phyloP scores from a whole-genome alignment of 2,797 vertebrate genomes.

The Semotilus atromaculatus region DNA sequence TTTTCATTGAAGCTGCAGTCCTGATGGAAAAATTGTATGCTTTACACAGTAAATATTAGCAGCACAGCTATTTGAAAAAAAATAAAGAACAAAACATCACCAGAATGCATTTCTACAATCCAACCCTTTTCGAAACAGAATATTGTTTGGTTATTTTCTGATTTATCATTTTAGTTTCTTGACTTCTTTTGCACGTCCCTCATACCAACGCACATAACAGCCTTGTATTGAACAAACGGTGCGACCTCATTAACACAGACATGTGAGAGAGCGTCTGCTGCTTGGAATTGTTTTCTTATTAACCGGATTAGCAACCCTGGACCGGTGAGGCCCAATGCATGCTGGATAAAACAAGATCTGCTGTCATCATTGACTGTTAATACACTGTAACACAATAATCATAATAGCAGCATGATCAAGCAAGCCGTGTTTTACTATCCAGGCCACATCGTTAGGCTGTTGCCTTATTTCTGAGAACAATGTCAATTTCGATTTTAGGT shows the following conservation, averaged over 20 bases:
- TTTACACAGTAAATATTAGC: neutral
- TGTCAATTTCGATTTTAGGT: neutral
- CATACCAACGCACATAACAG: neutral
- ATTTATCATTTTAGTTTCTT: neutral
- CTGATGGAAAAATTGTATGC: neutral
- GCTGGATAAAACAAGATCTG: neutral
- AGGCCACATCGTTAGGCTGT: neutral
- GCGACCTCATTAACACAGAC: slow-evolving; percentile 13
- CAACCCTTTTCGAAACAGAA: neutral
- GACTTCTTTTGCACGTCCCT: neutral
- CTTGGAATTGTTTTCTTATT: slow-evolving; percentile 25
- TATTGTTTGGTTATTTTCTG: neutral
- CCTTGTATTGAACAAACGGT: neutral
- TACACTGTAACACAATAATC: neutral
- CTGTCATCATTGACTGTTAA: neutral
- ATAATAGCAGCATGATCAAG: neutral
- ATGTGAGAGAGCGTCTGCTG: neutral
- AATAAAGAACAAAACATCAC: neutral
- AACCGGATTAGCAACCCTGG: slow-evolving; percentile 28
- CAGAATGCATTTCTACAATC: neutral
- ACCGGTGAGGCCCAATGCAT: neutral
- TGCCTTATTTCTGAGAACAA: neutral
- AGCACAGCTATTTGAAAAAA: neutral
- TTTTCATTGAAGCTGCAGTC: neutral
- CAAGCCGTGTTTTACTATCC: neutral